phyloP scores from a whole-genome alignment of 2,888 invertebrate species.

The Gandaritis pyraliata region DNA sequence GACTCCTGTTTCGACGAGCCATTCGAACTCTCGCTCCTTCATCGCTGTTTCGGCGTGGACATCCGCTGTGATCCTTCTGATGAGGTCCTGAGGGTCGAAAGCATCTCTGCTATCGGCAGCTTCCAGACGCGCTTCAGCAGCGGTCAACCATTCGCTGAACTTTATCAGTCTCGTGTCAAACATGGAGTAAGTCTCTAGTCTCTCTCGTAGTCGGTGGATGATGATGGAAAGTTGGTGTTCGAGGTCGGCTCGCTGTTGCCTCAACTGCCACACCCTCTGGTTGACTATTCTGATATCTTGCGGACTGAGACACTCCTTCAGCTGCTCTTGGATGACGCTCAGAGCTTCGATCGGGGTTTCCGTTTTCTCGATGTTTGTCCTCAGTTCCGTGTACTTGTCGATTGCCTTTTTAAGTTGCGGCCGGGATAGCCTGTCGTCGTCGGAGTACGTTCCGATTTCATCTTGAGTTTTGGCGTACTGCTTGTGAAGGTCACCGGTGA shows the following conservation, averaged over 20 bases:
- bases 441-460: constrained; percentile 83
- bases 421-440: constrained; percentile 83
- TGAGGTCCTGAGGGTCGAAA: constrained; percentile 89
- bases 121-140: constrained; percentile 87
- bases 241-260: constrained; percentile 92
- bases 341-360: constrained; percentile 88
- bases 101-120: constrained; percentile 81
- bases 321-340: constrained; percentile 90
- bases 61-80: constrained; percentile 89
- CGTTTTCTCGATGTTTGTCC: constrained; percentile 83
- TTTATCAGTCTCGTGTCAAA: constrained; percentile 88
- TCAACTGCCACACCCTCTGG: constrained; percentile 90
- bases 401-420: constrained; percentile 87
- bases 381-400: constrained; percentile 85
- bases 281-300: constrained; percentile 92
- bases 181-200: constrained; percentile 87
- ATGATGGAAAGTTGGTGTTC: constrained; percentile 90
- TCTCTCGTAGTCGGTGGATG: constrained; percentile 89
- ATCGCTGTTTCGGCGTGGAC: constrained; percentile 89
- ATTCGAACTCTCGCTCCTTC: constrained; percentile 91
- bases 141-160: constrained; percentile 88
- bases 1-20: constrained; percentile 88
- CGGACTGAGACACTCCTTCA: constrained; percentile 93
- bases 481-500: constrained; percentile 84
- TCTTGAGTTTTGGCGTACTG: constrained; percentile 87